Conservation (phyloP, 2,113 vertebrate genomes). For the Melanostigma gelatinosum region DNA sequence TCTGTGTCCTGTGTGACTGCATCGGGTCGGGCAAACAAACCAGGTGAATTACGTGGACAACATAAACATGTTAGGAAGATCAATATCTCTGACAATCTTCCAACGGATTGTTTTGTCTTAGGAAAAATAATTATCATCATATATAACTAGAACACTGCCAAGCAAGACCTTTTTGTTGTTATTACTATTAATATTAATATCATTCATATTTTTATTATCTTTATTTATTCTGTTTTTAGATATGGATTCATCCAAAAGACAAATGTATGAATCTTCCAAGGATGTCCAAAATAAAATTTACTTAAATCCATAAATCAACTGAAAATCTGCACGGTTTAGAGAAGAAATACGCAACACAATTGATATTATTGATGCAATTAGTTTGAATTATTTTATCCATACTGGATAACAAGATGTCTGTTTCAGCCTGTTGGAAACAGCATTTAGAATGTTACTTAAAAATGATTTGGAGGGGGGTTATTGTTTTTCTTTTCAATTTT, state of each 20-base stretch:
- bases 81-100: neutral
- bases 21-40: conserved; percentile 4
- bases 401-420: neutral
- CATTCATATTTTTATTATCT: neutral
- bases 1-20: neutral
- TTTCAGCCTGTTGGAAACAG: neutral
- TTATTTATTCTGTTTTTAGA: neutral
- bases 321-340: neutral
- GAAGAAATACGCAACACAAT: neutral
- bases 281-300: neutral
- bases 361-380: neutral
- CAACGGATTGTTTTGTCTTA: neutral
- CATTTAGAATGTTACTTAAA: neutral
- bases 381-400: neutral
- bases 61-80: neutral
- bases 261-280: neutral
- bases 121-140: neutral
- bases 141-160: neutral
- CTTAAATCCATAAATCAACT: neutral
- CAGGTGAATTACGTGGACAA: neutral
- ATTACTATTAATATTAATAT: neutral
- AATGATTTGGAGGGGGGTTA: neutral
- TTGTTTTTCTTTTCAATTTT: neutral
- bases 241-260: neutral
- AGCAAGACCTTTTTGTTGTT: neutral